A percentile compares a stretch with the other conserved stretches of the same genome.
Evolutionary conservation across 1,140 invertebrate species (phyloP).

Genomic region (Dreissena rostriformis): DNA sequence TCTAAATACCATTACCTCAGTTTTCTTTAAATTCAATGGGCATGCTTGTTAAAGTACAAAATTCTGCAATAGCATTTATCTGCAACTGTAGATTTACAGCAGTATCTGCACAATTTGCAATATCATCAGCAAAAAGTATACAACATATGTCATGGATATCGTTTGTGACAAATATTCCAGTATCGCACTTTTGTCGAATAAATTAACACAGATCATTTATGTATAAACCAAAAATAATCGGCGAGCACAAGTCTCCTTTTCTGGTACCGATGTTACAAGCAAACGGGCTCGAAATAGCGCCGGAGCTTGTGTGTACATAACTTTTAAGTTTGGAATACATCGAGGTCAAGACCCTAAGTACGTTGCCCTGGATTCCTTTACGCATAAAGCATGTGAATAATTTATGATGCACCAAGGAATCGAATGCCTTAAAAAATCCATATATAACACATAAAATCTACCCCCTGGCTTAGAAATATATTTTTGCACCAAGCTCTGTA

Average conservation of each 20-base stretch:
- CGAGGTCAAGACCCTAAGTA: constrained; percentile 4
- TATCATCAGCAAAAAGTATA: constrained; percentile 1
- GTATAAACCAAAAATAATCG: constrained; percentile 1
- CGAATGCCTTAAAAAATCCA: constrained; percentile 12
- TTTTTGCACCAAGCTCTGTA: constrained; percentile 25
- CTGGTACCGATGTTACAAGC: constrained; percentile 14
- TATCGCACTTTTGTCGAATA: neutral
- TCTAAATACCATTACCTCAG: constrained; percentile 8
- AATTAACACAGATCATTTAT: constrained; percentile 1
- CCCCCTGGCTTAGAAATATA: neutral
- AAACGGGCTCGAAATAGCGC: constrained; percentile 8
- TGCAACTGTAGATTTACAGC: constrained; percentile 10
- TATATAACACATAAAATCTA: constrained; percentile 8
- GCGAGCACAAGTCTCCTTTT: constrained; percentile 8
- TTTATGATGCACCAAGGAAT: neutral
- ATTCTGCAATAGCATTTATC: neutral
- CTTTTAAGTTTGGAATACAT: constrained; percentile 23
- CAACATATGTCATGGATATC: neutral
- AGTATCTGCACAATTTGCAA: constrained; percentile 9
- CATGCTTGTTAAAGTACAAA: neutral
- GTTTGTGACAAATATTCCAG: constrained; percentile 6
- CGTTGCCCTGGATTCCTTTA: neutral
- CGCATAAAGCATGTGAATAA: neutral
- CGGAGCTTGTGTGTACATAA: neutral
- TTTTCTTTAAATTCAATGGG: neutral